Base-by-base conservation (phyloP, 1,140 invertebrate species). In the Callitettix versicolor region DNA sequence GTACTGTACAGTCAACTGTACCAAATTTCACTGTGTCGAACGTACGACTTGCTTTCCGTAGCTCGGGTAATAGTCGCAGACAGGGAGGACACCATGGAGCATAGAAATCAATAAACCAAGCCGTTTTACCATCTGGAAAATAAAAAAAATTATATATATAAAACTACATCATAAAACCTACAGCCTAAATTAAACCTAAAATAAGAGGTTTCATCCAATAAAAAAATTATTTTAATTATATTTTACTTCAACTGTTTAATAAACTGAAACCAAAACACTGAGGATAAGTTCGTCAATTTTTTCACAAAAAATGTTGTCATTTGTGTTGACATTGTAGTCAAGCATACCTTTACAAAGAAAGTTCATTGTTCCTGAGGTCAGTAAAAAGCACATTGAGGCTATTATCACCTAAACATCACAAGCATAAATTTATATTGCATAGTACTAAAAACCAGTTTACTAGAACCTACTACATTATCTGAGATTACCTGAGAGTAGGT, bases 41-140 rank as follows among this genome's bases (percentile, higher is more conserved):
- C 58, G 71, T 64, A 55, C 73, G 72, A 38, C 82, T 82, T 3
- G 83, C 79, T 69, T 81, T 84, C 9, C 86, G 71, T 43, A 88
- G 72, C 70, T 87, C 83, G 34, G 83, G 82, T 12, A 89, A 68
- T 50, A 89, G 71, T 54, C 74, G 72, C 69, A 85, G 77, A 65
- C 87, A 91, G 0, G 87, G 86, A n/a, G 85, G 85, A 71, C 87
- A 91, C 83, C 85, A 87, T 60, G 87, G 86, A 3, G 85, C 82
- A 71, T 85, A 88, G 74, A 86, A 88, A 64, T 89, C 85, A 22
- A 90, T 74, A 63, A 89, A 80, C 83, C 82, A 86, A 1, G 76
- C 69, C 56, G 75, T 60, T 21, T 72, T 69, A 34, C 68, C 65
- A 52, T 70, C 76, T 68, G 65, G 20, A 52, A 56, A 56, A 22